Percentiles rank a stretch among this genome's conserved stretches.
These are phyloP conservation scores for Psilopogon haemacephalus DNA, from an alignment of 2,113 vertebrate genomes.

Conservation along the genomic window DNA sequence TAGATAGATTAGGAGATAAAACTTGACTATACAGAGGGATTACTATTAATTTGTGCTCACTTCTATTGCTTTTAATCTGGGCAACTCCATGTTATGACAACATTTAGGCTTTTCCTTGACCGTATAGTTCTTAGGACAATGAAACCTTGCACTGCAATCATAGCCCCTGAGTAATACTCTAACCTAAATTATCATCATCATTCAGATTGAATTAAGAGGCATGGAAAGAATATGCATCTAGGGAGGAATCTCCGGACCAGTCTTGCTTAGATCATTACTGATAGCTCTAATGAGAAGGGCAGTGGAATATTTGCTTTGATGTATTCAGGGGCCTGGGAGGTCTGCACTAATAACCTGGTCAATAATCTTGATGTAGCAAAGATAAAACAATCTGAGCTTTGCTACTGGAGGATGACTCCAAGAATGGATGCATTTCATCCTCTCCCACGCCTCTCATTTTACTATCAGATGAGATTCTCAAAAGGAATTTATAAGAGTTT, in stretches of 20 bases:
- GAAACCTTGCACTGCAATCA: not conserved
- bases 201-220: conserved; percentile 58
- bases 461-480: conserved; percentile 46
- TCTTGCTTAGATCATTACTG: conserved; percentile 38
- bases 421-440: not conserved
- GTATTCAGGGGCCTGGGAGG: not conserved
- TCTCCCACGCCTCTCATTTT: conserved; percentile 55
- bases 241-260: conserved; percentile 18
- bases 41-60: not conserved
- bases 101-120: not conserved
- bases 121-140: not conserved
- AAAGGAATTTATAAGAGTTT: conserved; percentile 50
- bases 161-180: conserved; percentile 22
- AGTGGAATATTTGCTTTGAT: conserved; percentile 44
- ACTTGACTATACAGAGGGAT: not conserved
- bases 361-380: conserved; percentile 9
- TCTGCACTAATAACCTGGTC: not conserved
- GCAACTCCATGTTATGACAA: not conserved
- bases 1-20: not conserved
- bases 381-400: not conserved
- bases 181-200: conserved; percentile 55
- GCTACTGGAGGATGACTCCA: not conserved
- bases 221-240: conserved; percentile 39
- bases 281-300: conserved; percentile 29
- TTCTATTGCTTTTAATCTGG: not conserved